A percentile compares a stretch with the other conserved stretches of the same genome.
These are phyloP conservation scores for Alectoris magna DNA, from an alignment of 2,797 vertebrate species.

Conservation along the genomic window DNA sequence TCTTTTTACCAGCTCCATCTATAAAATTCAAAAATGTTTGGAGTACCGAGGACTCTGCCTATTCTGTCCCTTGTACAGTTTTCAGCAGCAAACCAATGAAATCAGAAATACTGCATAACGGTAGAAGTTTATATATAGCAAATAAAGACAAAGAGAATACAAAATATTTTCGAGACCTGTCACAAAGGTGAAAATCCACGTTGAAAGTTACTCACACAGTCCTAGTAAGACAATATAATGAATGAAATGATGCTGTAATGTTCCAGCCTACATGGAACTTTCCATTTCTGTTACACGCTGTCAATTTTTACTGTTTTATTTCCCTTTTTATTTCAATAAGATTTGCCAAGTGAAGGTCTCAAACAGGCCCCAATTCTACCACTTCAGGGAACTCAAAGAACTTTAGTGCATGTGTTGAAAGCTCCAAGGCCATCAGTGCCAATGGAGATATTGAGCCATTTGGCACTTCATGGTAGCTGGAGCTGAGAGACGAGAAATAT, in stretches of 20 bases:
- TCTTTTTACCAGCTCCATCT: not conserved
- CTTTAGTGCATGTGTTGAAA: not conserved
- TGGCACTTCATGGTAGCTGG: not conserved
- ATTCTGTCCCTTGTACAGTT: not conserved
- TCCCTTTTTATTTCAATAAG: not conserved
- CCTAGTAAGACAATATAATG: not conserved
- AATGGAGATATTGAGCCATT: not conserved
- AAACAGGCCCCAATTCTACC: not conserved
- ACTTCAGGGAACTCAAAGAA: not conserved
- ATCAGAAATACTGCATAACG: not conserved
- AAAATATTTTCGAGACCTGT: not conserved
- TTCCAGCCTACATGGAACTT: not conserved
- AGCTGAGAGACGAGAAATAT: not conserved
- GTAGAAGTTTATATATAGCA: not conserved
- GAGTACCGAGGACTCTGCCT: not conserved
- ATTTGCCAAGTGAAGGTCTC: not conserved
- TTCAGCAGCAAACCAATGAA: not conserved
- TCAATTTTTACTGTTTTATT: not conserved
- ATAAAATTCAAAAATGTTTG: not conserved
- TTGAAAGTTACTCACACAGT: not conserved
- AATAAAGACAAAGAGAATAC: not conserved
- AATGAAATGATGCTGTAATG: not conserved
- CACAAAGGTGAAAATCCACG: not conserved
- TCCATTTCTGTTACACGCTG: not conserved
- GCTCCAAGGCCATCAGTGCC: not conserved